Evolutionary conservation across 2,797 vertebrate genomes (phyloP), one percentile per base, ranked within the genome.

Genomic region (Alauda arvensis): DNA sequence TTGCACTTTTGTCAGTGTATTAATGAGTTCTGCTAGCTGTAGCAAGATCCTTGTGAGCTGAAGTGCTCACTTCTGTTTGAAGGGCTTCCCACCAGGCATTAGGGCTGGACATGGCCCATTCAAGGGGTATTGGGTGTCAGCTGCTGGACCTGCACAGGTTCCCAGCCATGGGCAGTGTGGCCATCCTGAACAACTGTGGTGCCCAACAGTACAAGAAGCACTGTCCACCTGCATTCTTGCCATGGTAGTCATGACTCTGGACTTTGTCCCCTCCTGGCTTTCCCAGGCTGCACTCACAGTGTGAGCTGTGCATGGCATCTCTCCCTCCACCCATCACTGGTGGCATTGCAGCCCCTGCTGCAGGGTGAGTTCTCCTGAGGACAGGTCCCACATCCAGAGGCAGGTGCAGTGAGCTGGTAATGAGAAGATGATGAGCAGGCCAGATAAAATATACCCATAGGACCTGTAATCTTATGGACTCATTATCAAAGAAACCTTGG

Each of bases 291-390:
- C 39, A 17, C 9, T 14, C 0, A 1, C 23, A 26, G 23, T 21
- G 34, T 0, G 5, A 57, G 40, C 28, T 0, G 0, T 26, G 34
- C n/a, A 1, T 8, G 49, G 43, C 0, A 0, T 28, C 53, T 34
- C 49, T 74, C 34, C 46, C 29, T 12, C 18, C 48, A 24, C 20
- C 34, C 63, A 45, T 42, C 14, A 2, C 37, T 9, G 19, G 65
- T 9, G 40, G 28, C 25, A 24, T 2, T 31, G 26, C 33, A 69
- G 40, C 29, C 12, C 57, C 43, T 61, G 56, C 63, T 68, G 67
- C 18, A 9, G 34, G 46, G 21, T 2, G 34, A 71, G 8, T 18
- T 67, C 51, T 85, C 53, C 55, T 24, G 8, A 69, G 45, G 52
- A 59, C 60, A 40, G 31, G 5, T 20, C 21, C 34, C 66, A 75